Percentiles rank a stretch among this genome's conserved stretches.
Evolutionary conservation across 2,888 invertebrate species (phyloP).

Genomic region (Eristalis pertinax): DNA sequence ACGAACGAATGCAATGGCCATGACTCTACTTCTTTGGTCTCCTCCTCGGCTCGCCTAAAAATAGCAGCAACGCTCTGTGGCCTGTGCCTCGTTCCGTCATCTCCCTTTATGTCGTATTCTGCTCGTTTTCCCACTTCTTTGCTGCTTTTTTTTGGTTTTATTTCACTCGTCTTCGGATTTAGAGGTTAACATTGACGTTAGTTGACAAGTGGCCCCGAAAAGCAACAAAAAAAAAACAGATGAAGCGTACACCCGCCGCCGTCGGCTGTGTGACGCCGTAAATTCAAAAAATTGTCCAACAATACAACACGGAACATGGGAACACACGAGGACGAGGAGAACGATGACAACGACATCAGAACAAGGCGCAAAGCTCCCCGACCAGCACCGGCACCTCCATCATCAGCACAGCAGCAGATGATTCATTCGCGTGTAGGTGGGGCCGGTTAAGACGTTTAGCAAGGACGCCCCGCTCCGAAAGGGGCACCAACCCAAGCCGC

Average conservation of each 20-base stretch:
- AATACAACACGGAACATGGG: slow-evolving; percentile 17
- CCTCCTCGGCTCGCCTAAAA: slow-evolving; percentile 7
- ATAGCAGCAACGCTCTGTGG: slow-evolving; percentile 25
- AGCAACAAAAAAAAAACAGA: not conserved
- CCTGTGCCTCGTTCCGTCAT: not conserved
- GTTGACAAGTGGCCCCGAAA: slow-evolving; percentile 39
- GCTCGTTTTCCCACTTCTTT: slow-evolving; percentile 3
- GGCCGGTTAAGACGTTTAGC: slow-evolving; percentile 29
- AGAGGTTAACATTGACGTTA: slow-evolving; percentile 67
- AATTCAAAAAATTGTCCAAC: slow-evolving; percentile 49
- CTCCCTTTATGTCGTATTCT: too few relatives aligned
- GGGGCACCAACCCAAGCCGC: slow-evolving; percentile 16
- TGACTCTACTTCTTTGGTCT: slow-evolving; percentile 38
- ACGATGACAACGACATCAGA: slow-evolving; percentile 11
- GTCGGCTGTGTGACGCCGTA: slow-evolving; percentile 62
- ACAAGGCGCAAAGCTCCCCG: not conserved
- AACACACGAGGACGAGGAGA: slow-evolving; percentile 2
- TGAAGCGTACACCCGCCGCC: not conserved
- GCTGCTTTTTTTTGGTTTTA: slow-evolving; percentile 33
- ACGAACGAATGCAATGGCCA: slow-evolving; percentile 30
- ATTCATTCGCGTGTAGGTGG: slow-evolving; percentile 53
- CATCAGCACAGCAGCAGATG: slow-evolving; percentile 42
- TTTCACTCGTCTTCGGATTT: slow-evolving; percentile 40
- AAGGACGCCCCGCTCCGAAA: slow-evolving; percentile 52
- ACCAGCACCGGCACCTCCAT: not conserved